Conservation (phyloP, 1,140 invertebrate genomes). For the Meloidogyne chitwoodi region DNA sequence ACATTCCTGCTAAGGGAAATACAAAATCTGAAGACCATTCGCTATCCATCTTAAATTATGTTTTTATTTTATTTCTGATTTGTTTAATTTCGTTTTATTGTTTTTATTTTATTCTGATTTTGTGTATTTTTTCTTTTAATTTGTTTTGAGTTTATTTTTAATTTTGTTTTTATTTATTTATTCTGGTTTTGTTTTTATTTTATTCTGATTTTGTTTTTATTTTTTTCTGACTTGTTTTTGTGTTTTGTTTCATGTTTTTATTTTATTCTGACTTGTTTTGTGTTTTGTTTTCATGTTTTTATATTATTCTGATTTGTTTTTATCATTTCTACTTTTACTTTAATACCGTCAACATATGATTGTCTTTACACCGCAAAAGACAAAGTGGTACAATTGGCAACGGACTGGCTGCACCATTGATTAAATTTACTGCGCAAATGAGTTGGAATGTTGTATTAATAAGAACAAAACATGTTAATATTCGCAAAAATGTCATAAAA, state of each 20-base stretch:
- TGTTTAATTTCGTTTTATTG: not conserved
- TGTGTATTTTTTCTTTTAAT: not conserved
- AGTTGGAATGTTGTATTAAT: not conserved
- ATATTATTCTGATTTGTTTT: not conserved
- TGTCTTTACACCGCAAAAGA: constrained; percentile 17
- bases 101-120: not conserved
- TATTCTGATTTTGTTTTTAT: too few species aligned
- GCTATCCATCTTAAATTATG: constrained; percentile 5
- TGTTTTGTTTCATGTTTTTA: too few species aligned
- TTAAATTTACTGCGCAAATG: not conserved
- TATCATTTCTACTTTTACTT: not conserved
- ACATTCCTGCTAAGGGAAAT: not conserved
- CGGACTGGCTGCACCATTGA: not conserved
- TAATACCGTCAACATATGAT: constrained; percentile 14
- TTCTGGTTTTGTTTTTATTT: too few species aligned
- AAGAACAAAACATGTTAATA: not conserved
- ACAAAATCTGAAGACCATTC: constrained; percentile 17
- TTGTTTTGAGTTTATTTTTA: not conserved
- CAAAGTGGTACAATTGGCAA: constrained; percentile 15
- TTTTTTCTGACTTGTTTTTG: too few species aligned
- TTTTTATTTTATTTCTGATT: not conserved
- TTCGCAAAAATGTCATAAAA: not conserved
- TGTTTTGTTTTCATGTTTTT: too few species aligned
- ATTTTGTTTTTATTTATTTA: not conserved
- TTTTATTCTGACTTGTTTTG: too few species aligned